Evolutionary conservation across 1,140 invertebrate species (phyloP).

Genomic region (Leptinotarsa undecemlineata): DNA sequence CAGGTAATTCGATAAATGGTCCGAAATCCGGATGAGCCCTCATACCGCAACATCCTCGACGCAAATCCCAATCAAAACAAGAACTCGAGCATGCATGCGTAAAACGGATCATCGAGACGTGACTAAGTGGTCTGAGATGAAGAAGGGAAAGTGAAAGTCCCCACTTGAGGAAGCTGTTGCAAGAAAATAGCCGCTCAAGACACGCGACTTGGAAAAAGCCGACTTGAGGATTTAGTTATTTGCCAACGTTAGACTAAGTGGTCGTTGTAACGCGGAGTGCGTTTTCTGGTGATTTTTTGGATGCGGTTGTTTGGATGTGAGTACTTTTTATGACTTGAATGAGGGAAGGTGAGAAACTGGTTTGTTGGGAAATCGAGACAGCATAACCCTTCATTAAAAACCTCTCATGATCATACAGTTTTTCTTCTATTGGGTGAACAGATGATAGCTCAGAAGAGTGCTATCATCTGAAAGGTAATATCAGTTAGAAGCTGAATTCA

Average conservation of each 20-base stretch:
- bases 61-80: slow-evolving; percentile 14
- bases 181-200: slow-evolving; percentile 16
- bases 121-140: slow-evolving; percentile 7
- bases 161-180: slow-evolving; percentile 20
- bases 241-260: not conserved
- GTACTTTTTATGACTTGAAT: not conserved
- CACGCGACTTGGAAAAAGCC: slow-evolving; percentile 10
- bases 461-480: no score
- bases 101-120: not conserved
- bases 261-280: slow-evolving; percentile 3
- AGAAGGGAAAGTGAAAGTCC: slow-evolving; percentile 35
- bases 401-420: no score
- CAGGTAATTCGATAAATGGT: no score
- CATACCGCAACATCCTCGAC: not conserved
- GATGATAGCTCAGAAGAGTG: no score
- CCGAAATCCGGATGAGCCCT: no score
- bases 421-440: no score
- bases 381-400: no score
- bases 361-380: no score
- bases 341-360: not conserved
- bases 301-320: slow-evolving; percentile 11
- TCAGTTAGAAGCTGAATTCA: no score
- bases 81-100: not conserved
- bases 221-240: not conserved
- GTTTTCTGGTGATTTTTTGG: not conserved